Conservation (phyloP, 2,113 vertebrate genomes). For the Casuarius casuarius region DNA sequence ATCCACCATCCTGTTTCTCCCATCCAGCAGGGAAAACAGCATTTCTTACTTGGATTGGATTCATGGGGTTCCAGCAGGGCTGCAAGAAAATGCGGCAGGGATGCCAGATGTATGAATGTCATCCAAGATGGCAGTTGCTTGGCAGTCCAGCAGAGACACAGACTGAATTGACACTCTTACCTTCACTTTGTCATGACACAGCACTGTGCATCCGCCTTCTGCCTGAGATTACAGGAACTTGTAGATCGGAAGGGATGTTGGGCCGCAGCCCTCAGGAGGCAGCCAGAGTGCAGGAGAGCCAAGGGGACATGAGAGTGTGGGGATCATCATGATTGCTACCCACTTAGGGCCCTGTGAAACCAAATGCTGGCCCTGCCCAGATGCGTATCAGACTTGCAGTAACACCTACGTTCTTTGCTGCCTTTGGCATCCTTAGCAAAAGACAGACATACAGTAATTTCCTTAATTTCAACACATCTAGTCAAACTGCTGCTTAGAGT, state of each 20-base stretch:
- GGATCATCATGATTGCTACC: not conserved
- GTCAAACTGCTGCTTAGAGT: conserved; percentile 6
- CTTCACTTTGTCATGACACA: not conserved
- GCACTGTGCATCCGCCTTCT: not conserved
- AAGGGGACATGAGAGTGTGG: not conserved
- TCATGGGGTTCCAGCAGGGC: not conserved
- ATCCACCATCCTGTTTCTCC: not conserved
- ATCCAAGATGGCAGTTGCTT: not conserved
- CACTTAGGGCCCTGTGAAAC: not conserved
- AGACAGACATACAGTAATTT: not conserved
- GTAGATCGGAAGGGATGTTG: not conserved
- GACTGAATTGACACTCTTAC: not conserved
- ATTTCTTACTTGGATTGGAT: not conserved
- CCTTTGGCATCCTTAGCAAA: not conserved
- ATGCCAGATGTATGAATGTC: not conserved
- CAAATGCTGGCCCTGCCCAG: not conserved
- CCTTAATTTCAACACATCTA: conserved; percentile 60
- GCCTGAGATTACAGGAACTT: not conserved
- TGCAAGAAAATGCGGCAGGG: not conserved
- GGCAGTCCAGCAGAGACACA: not conserved
- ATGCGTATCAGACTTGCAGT: not conserved
- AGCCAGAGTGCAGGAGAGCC: not conserved
- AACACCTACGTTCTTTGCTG: not conserved
- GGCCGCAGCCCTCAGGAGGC: not conserved
- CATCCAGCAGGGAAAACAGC: not conserved